Base-by-base conservation (phyloP, 2,797 vertebrate species). In the Lutjanus argentimaculatus region DNA sequence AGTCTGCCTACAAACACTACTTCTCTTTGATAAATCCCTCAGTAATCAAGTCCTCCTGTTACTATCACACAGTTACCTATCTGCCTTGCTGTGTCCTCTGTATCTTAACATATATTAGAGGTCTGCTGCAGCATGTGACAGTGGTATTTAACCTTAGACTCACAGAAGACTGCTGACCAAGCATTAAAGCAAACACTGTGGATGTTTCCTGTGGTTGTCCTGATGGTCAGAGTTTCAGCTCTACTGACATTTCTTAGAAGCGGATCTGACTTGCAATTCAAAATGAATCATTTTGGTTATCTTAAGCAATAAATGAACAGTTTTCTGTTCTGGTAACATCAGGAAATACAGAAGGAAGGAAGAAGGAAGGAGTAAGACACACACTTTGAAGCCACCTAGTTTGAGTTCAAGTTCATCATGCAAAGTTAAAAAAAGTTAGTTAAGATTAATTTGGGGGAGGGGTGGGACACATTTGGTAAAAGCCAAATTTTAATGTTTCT, bases 151-250 rank as follows among this genome's bases (percentile, higher is more conserved):
- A 63, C 79, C 51, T 64, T 59, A 43, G 64, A 40, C 71, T 22
- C 43, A 63, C 30, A 70, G 25, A 57, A 15, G 55, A 63, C 72
- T 67, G 83, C 81, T 77, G 83, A 82, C 40, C 7, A 43, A 75
- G 80, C 75, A 67, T 46, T n/a, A 2, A 36, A 69, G 48, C 61
- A 61, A 25, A 43, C 1, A 15, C 43, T 43, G 57, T 9, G 15
- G 46, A 43, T 71, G 80, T 65, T 87, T 85, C 70, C 79, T 84
- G 63, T 12, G 8, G 21, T 22, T 1, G 19, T 6, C 46, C 46
- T 57, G 48, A 30, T 30, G 13, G 21, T 62, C 49, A 53, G 42
- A 52, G 12, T 49, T 76, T 53, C 30, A 52, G 14, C 57, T 43
- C 22, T 25, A 14, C 46, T 69, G 22, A 56, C 43, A 25, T 15